These are phyloP conservation scores for Hafferia zeledoni DNA, from an alignment of 2,797 vertebrate genomes.

Conservation along the genomic window DNA sequence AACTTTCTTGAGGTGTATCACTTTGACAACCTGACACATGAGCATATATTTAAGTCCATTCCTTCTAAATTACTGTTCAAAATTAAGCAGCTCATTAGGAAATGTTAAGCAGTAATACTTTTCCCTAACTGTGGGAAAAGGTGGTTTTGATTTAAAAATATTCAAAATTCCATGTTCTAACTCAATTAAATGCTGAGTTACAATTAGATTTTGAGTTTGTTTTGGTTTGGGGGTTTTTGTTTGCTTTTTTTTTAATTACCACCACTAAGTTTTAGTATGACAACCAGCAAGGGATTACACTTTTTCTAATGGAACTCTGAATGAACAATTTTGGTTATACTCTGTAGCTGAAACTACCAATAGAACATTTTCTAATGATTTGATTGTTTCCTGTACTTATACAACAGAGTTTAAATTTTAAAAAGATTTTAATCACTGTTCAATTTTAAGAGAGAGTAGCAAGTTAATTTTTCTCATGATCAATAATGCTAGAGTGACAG, in stretches of 20 bases:
- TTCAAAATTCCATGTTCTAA: background rate
- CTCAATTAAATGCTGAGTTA: background rate
- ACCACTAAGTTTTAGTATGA: background rate
- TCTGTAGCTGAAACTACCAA: background rate
- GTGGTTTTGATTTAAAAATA: background rate
- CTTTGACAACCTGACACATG: background rate
- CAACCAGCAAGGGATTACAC: background rate
- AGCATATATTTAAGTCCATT: background rate
- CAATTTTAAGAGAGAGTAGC: background rate
- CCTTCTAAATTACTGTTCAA: background rate
- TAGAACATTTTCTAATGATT: background rate
- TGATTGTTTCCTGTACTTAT: background rate
- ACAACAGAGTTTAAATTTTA: background rate
- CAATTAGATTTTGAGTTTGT: background rate
- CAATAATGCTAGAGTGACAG: background rate
- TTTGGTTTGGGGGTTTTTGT: background rate
- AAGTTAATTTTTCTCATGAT: background rate
- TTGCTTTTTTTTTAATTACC: background rate
- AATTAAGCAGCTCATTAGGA: background rate
- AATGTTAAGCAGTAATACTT: background rate
- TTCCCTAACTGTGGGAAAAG: background rate
- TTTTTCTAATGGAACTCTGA: background rate
- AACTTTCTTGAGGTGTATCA: background rate
- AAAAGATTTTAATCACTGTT: background rate
- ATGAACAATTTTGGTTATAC: background rate